phyloP scores from a whole-genome alignment of 2,113 vertebrate species.

The Myrmecobius fasciatus region DNA sequence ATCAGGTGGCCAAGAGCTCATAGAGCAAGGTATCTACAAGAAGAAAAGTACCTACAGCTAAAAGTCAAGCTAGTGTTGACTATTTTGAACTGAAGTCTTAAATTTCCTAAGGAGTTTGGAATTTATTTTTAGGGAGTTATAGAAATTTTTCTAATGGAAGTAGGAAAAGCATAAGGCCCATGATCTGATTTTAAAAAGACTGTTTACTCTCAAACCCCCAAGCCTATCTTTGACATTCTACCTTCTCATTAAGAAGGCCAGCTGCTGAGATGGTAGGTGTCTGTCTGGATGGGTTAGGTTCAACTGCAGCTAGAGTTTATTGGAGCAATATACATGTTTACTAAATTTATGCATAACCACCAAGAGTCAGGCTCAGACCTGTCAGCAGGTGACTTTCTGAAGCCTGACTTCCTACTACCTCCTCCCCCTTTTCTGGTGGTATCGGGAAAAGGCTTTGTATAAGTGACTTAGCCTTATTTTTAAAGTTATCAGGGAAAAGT shows the following conservation, averaged over 20 bases:
- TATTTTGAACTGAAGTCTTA: not conserved
- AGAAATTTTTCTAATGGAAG: not conserved
- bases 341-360: slow-evolving; percentile 62
- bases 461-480: not conserved
- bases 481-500: too few relatives aligned
- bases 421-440: not conserved
- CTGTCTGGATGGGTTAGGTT: not conserved
- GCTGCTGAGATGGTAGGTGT: not conserved
- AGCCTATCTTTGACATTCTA: slow-evolving; percentile 51
- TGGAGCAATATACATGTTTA: slow-evolving; percentile 7
- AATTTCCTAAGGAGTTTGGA: not conserved
- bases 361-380: slow-evolving; percentile 14
- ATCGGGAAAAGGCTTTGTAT: not conserved
- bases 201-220: not conserved
- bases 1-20: not conserved
- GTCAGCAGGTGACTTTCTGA: slow-evolving; percentile 44
- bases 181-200: not conserved
- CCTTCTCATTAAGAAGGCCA: slow-evolving; percentile 23
- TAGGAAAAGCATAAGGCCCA: not conserved
- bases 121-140: not conserved
- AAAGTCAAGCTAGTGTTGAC: not conserved
- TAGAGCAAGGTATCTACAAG: not conserved
- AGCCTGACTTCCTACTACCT: not conserved
- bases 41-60: not conserved
- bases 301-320: slow-evolving; percentile 52